Evolutionary conservation across 2,113 vertebrate species (phyloP).

Genomic region (Mus spicilegus): DNA sequence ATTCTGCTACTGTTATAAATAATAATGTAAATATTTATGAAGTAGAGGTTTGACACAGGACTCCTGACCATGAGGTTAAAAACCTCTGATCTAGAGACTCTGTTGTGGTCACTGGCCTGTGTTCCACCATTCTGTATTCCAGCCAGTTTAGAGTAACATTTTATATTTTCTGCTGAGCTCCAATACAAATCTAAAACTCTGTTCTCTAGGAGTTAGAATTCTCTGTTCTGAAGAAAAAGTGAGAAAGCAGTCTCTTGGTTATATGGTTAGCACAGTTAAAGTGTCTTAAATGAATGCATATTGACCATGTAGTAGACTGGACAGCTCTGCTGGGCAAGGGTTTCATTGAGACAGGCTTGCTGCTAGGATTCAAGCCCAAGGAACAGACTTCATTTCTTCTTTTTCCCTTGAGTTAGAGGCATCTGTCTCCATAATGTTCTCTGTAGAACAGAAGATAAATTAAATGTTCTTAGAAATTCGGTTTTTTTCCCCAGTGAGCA

Average conservation of each 20-base stretch:
- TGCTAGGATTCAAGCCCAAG: not conserved
- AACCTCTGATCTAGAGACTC: not conserved
- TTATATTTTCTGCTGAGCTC: not conserved
- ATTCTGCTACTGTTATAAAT: too few relatives aligned
- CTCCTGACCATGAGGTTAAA: too few relatives aligned
- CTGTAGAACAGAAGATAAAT: not conserved
- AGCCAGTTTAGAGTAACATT: not conserved
- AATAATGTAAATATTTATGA: not conserved
- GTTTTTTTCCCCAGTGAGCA: not conserved
- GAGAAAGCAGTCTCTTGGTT: not conserved
- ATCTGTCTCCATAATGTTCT: not conserved
- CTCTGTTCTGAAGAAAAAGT: not conserved
- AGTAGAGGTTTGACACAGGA: not conserved
- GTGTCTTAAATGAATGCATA: not conserved
- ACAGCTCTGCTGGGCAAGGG: not conserved
- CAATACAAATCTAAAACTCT: not conserved
- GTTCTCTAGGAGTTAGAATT: too few relatives aligned
- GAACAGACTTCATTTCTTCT: not conserved
- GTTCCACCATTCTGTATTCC: not conserved
- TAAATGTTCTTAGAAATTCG: not conserved
- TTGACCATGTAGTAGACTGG: accelerated
- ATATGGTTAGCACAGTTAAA: not conserved
- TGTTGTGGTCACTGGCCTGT: not conserved
- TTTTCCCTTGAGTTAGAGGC: not conserved
- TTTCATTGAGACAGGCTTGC: too few relatives aligned